A percentile compares a stretch with the other conserved stretches of the same genome.
Conservation (phyloP, 2,888 invertebrate genomes). For the Apamea sordens region DNA sequence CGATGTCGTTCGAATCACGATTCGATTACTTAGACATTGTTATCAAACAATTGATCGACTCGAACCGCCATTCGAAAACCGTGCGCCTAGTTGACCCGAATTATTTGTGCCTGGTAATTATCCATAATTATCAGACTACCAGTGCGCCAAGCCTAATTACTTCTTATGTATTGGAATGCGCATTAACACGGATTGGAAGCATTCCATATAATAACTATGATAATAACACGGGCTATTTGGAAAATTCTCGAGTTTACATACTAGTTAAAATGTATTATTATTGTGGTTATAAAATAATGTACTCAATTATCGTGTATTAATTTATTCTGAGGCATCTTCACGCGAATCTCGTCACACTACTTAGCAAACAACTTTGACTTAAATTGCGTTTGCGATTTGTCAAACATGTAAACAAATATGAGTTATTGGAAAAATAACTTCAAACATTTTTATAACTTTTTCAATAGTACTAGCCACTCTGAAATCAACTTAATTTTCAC, state of each 20-base stretch:
- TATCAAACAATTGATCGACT: conserved; percentile 46
- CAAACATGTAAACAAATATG: too few relatives aligned
- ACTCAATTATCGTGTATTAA: conserved; percentile 33
- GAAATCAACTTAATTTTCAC: too few relatives aligned
- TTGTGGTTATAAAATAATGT: conserved; percentile 29
- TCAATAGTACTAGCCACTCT: too few relatives aligned
- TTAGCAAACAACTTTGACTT: conserved; percentile 26
- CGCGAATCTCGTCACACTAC: neutral
- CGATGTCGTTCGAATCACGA: conserved; percentile 49
- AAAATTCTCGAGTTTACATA: conserved; percentile 36
- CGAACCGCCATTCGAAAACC: conserved; percentile 7
- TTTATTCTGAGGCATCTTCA: conserved; percentile 50
- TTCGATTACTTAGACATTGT: conserved; percentile 38
- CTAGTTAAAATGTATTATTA: conserved; percentile 19
- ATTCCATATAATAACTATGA: conserved; percentile 39
- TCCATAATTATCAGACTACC: conserved; percentile 51
- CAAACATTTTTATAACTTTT: too few relatives aligned
- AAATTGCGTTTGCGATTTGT: too few relatives aligned
- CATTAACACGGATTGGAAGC: conserved; percentile 48
- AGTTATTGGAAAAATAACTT: too few relatives aligned
- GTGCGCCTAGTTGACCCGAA: conserved; percentile 51
- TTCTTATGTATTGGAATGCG: conserved; percentile 51
- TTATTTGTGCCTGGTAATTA: conserved; percentile 50
- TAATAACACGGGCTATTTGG: conserved; percentile 43
- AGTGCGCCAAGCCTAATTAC: conserved; percentile 43